Percentiles rank a stretch among this genome's conserved stretches.
Evolutionary conservation across 2,888 invertebrate species (phyloP).

Genomic region (Idaea straminata): DNA sequence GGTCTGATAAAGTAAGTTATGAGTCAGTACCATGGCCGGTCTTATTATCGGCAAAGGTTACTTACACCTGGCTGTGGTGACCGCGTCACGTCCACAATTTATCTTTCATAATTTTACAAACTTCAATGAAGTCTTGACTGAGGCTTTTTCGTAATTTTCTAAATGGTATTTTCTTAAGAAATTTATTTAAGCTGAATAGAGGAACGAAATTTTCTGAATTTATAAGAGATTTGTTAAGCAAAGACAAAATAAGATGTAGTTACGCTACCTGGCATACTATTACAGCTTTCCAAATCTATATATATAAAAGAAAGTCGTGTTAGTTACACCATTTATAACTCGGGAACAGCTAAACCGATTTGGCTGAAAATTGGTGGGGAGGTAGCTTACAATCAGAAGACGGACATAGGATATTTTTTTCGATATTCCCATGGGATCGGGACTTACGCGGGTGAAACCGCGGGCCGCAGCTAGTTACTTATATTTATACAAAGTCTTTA

Average conservation of each 20-base stretch:
- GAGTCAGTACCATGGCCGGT: constrained; percentile 8
- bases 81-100: constrained; percentile 25
- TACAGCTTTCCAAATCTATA: not conserved
- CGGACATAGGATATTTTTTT: no score
- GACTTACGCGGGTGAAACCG: no score
- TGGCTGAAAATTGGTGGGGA: no score
- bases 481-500: no score
- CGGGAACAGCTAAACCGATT: no score
- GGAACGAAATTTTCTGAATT: not conserved
- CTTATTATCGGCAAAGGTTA: constrained; percentile 10
- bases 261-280: not conserved
- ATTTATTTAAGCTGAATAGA: not conserved
- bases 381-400: no score
- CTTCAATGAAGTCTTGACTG: constrained; percentile 17
- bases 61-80: constrained; percentile 10
- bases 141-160: not conserved
- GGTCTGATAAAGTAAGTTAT: constrained; percentile 23
- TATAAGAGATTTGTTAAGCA: not conserved
- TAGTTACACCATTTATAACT: no score
- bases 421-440: no score
- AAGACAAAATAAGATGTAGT: not conserved
- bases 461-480: no score
- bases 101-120: constrained; percentile 24
- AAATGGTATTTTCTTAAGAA: not conserved
- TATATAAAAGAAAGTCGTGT: no score